Conservation (phyloP, 2,113 vertebrate genomes). For the Aptenodytes forsteri region DNA sequence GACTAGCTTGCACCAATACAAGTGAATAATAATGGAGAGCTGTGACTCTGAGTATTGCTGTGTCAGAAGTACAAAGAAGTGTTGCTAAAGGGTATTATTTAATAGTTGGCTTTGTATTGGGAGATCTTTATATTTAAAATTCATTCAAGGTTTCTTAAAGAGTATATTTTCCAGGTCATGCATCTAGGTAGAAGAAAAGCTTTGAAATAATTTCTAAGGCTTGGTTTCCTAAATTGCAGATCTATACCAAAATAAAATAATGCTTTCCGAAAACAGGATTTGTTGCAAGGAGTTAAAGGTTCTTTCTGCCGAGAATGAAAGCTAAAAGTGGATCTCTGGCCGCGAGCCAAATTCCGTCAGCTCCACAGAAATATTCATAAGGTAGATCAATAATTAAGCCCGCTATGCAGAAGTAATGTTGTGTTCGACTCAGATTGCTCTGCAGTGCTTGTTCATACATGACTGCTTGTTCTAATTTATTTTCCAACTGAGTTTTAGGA, state of each 20-base stretch:
- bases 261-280: not conserved
- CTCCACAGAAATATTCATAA: not conserved
- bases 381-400: conserved; percentile 37
- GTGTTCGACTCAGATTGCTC: not conserved
- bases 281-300: not conserved
- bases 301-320: not conserved
- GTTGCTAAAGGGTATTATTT: not conserved
- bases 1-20: not conserved
- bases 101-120: not conserved
- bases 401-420: not conserved
- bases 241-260: not conserved
- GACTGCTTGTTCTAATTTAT: not conserved
- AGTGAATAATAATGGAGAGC: not conserved
- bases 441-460: not conserved
- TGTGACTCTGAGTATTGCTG: not conserved
- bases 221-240: not conserved
- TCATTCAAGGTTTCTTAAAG: not conserved
- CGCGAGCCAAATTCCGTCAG: not conserved
- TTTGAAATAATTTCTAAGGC: not conserved
- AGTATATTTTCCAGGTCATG: not conserved
- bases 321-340: not conserved
- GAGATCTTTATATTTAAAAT: not conserved
- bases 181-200: not conserved
- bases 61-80: not conserved
- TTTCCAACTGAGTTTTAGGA: not conserved